Base-by-base conservation (phyloP, 30 jellyfish, hydroid and myxozoan genomes). In the Rhopilema esculentum region DNA sequence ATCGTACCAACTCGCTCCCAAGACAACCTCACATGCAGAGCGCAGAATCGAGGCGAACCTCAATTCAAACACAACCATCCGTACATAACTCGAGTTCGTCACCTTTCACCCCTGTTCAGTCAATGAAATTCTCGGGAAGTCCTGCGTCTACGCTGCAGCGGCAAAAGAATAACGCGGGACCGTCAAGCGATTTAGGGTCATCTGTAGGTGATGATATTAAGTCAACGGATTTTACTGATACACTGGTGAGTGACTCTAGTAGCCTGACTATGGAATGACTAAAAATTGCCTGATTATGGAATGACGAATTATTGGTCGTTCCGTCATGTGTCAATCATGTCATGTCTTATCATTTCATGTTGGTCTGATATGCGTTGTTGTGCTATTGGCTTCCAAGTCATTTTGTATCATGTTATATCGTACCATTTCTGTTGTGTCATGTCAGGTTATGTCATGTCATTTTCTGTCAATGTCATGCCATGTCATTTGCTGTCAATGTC, bases 151-250 rank as follows among this genome's bases (percentile, higher is more conserved):
- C 97, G 21, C 57, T 95, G 82, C 95, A 90, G 28, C 68, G 97
- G 31, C 94, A 92, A 16, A 77, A 57, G 32, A 89, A 77, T 51
- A 88, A 69, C 74, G 30, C 69, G 78, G 93, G 91, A 50, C 89
- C 91, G 22, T 88, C 98, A n/a, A 95, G 99, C 72, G 99, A 95
- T 62, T 69, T 95, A 20, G 99, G 99, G 22, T 95, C 99, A 1
- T 90, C 98, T 20, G 90, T 95, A 23, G 97, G 98, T 49, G 99
- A 90, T 75, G 99, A 95, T n/a, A 21, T 62, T 12, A 63, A 40
- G 28, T 66, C 96, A 23, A 79, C 94, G 2, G 98, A 85, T 1
- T 49, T 85, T 22, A 49, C 97, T 0, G 89, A 78, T 25, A 81
- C 91, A 12, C 63, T 93, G 86, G 98, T 92, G 32, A 72, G 97